These are phyloP conservation scores for Oscheius myriophilus DNA, from an alignment of 2,888 invertebrate species.

Conservation along the genomic window DNA sequence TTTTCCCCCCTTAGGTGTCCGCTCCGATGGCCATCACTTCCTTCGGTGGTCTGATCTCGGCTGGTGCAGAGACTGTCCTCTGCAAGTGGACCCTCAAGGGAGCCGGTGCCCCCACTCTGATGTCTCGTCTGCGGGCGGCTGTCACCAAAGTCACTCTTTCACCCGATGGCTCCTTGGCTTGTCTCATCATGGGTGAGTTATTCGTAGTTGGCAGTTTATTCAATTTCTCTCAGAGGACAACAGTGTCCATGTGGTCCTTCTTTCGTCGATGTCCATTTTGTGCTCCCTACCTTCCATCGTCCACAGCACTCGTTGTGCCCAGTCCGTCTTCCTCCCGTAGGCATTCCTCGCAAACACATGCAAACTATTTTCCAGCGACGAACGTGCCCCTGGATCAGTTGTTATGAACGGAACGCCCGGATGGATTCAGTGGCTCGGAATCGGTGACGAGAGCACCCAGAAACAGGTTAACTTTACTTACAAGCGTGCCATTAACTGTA, in stretches of 20 bases:
- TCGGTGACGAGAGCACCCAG: slow-evolving; percentile 13
- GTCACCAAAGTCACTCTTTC: slow-evolving; percentile 35
- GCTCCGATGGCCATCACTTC: slow-evolving; percentile 39
- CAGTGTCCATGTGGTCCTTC: slow-evolving; percentile 50
- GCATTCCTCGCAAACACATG: neutral
- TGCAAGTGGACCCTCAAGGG: slow-evolving; percentile 33
- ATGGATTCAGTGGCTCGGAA: slow-evolving; percentile 60
- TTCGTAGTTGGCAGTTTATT: neutral
- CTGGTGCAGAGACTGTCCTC: slow-evolving; percentile 46
- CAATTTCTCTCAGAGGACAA: slow-evolving; percentile 53
- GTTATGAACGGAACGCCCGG: slow-evolving; percentile 59
- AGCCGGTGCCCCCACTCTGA: slow-evolving; percentile 35
- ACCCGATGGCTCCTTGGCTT: slow-evolving; percentile 35
- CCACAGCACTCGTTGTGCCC: slow-evolving; percentile 38
- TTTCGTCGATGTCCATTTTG: slow-evolving; percentile 54
- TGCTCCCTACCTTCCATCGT: slow-evolving; percentile 35
- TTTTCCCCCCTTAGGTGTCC: slow-evolving; percentile 3
- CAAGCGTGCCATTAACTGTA: neutral
- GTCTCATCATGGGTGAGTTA: slow-evolving; percentile 41
- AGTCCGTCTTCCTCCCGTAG: slow-evolving; percentile 36
- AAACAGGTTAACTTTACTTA: slow-evolving; percentile 6
- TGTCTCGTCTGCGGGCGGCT: slow-evolving; percentile 41
- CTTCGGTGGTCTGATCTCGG: slow-evolving; percentile 44
- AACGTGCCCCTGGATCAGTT: slow-evolving; percentile 35
- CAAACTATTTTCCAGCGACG: slow-evolving; percentile 41